Conservation (phyloP, 1,140 invertebrate genomes). For the Lordiphosa clarofinis region DNA sequence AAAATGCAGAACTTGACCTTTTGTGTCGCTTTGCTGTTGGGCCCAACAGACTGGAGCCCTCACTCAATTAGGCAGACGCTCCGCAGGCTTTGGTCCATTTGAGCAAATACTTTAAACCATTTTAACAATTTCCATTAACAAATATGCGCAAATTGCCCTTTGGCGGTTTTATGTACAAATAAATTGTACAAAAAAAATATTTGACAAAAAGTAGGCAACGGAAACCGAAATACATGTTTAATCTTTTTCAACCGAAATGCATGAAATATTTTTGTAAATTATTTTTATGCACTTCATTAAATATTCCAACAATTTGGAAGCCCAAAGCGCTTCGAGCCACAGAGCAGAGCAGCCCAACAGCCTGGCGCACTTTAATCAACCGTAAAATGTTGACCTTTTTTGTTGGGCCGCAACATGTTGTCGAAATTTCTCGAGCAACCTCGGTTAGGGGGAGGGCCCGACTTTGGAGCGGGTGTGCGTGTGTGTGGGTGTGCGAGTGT, state of each 20-base stretch:
- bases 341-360: conserved; percentile 13
- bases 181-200: conserved; percentile 60
- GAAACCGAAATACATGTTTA: conserved; percentile 40
- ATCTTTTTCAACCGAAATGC: conserved; percentile 67
- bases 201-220: conserved; percentile 60
- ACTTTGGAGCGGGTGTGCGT: not conserved
- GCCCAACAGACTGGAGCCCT: conserved; percentile 5
- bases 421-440: conserved; percentile 45
- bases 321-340: conserved; percentile 26
- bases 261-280: conserved; percentile 77
- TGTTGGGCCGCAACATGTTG: conserved; percentile 61
- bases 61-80: conserved; percentile 61
- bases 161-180: conserved; percentile 69
- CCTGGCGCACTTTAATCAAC: conserved; percentile 74
- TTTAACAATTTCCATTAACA: conserved; percentile 78
- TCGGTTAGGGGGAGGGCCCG: conserved; percentile 1
- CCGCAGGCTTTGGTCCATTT: conserved; percentile 47
- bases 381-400: conserved; percentile 77
- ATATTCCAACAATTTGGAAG: conserved; percentile 71
- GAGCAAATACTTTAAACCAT: conserved; percentile 69
- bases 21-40: conserved; percentile 27
- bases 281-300: conserved; percentile 78
- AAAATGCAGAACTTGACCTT: conserved; percentile 48
- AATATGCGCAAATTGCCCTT: conserved; percentile 76
- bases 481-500: conserved; percentile 20